Evolutionary conservation across 1,140 invertebrate genomes (phyloP).

Genomic region (Zaprionus capensis): DNA sequence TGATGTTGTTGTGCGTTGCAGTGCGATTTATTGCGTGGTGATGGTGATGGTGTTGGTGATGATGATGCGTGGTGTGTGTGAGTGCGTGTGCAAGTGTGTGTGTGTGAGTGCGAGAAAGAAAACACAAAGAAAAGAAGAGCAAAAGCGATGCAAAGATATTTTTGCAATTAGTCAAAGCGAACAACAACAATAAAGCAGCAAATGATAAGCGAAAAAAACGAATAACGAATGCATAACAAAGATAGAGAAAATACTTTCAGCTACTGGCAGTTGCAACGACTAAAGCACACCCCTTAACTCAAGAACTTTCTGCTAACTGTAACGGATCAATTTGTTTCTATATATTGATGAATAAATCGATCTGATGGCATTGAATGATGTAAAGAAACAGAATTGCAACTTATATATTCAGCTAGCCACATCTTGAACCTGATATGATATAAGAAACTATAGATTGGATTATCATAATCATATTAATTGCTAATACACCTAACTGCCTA

Average conservation of each 20-base stretch:
- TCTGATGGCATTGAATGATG: too few species aligned
- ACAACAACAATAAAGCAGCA: constrained; percentile 4
- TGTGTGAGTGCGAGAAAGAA: constrained; percentile 20
- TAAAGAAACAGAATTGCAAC: too few species aligned
- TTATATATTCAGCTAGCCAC: too few species aligned
- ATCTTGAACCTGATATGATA: not conserved
- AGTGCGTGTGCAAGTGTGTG: constrained; percentile 2
- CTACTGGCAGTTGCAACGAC: not conserved
- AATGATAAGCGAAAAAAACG: not conserved
- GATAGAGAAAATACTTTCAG: not conserved
- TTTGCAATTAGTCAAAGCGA: constrained; percentile 35
- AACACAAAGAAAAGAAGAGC: constrained; percentile 49
- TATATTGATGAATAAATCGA: too few species aligned
- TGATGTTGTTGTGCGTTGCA: not conserved
- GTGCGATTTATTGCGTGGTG: constrained; percentile 16
- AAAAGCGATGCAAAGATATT: constrained; percentile 46
- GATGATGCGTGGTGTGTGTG: constrained; percentile 10
- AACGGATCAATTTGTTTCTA: not conserved
- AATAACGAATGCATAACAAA: not conserved
- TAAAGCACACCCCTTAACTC: not conserved
- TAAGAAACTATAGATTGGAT: not conserved
- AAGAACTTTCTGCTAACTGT: not conserved
- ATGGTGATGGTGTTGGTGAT: constrained; percentile 6
- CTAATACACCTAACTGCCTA: too few species aligned
- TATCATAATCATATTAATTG: too few species aligned